Evolutionary conservation across 37 sponge, comb jelly and placozoan genomes (phyloP), one percentile per base, ranked within the genome.

Genomic region (Hexactinellida sp.): DNA sequence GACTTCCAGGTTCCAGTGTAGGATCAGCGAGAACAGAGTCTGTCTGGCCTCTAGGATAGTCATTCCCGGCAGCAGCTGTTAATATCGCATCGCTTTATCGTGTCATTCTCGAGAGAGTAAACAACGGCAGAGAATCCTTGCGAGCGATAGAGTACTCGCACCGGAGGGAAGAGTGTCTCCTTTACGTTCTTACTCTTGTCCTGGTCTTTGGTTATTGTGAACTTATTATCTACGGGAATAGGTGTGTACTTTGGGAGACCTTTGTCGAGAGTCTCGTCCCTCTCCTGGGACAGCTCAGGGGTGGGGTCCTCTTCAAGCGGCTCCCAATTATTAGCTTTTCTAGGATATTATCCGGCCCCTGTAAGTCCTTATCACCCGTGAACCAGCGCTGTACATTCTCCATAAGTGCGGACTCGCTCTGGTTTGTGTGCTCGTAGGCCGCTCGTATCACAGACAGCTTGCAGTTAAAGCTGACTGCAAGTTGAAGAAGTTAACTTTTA

Each of bases 381-480:
- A 63, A 63, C 76, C 76, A 63, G 3, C 76, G 25, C 76, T 63
- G 76, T 63, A 63, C 32, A 63, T 63, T 63, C 34, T 63, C 76
- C 3, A 63, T 63, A 7, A 63, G 76, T n/a, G 76, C 13, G 19
- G 21, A 10, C 13, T 63, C 76, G 5, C 13, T 28, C 76, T 63
- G 3, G 5, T 85, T 92, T 39, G 54, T 82, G 28, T 37, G 54
- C 24, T 94, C 94, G 82, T 90, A 92, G 47, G 90, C 76, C 16
- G 92, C 94, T 37, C 94, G 47, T 38, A 94, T 83, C 1, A 91
- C 88, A 76, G 94, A 41, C 23, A 87, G 76, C 0, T 38, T 85
- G 39, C 94, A 94, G 85, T 89, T 41, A 39, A 94, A 94, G 90
- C 94, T 19, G 90, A 91, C 36, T 76, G 38, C 91, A 94, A 85